Percentiles rank a stretch among this genome's conserved stretches.
These are phyloP conservation scores for Saxicola maurus DNA, from an alignment of 2,797 vertebrate genomes.

Conservation along the genomic window DNA sequence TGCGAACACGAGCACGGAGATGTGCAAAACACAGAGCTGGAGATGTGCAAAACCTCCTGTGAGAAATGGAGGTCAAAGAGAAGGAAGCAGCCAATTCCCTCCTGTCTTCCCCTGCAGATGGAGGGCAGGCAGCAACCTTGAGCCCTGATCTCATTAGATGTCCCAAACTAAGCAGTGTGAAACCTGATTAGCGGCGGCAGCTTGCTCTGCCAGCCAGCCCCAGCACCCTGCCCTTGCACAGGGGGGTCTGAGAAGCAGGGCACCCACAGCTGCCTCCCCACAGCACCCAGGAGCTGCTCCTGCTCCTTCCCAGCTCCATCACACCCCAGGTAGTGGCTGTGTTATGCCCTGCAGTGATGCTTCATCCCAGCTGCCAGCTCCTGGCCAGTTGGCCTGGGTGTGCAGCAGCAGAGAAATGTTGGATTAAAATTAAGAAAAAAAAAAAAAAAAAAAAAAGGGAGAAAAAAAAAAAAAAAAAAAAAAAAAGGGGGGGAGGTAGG, in stretches of 20 bases:
- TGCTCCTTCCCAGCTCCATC: neutral
- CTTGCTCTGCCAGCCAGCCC: neutral
- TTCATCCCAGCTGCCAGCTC: neutral
- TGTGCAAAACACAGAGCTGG: too few species aligned
- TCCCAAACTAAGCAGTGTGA: conserved; percentile 46
- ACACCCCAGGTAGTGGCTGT: neutral
- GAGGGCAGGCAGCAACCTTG: conserved; percentile 8
- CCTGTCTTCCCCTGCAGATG: neutral
- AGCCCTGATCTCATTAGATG: conserved; percentile 51
- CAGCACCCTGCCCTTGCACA: neutral
- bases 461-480: neutral
- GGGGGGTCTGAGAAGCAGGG: neutral
- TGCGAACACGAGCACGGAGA: accelerated
- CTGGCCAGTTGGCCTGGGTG: neutral
- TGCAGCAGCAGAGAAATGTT: conserved; percentile 23
- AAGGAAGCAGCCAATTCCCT: neutral
- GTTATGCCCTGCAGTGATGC: neutral
- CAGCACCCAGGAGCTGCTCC: neutral
- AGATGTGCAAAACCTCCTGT: neutral
- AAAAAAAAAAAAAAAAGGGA: neutral
- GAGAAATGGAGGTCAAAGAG: neutral
- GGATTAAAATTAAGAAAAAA: neutral
- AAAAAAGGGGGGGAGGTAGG: neutral
- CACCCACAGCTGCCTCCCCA: neutral
- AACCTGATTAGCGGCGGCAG: neutral